Base-by-base conservation (phyloP, 2,113 vertebrate genomes). In the Gopherus evgoodei region DNA sequence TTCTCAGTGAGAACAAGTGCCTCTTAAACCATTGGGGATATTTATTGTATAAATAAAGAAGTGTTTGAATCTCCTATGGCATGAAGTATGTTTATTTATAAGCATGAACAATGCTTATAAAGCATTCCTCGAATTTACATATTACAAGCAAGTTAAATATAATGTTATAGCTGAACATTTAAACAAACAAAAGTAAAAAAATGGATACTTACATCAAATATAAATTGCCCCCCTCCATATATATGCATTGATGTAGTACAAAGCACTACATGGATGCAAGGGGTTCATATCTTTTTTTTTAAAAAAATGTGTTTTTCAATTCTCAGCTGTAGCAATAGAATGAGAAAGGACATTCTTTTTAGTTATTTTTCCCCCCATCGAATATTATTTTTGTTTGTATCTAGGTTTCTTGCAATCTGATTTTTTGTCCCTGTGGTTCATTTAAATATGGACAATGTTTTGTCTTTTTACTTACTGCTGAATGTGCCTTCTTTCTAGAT, bases 401-500 rank as follows among this genome's bases (percentile, higher is more conserved):
- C 8, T 72, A 49, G 4, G 2, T 31, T 91, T 65, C 89, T 95
- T 93, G 2, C 38, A 91, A 90, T 85, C 47, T 89, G 25, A 2
- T 87, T 4, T 35, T 90, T 84, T 81, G 47, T 19, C 21, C 14
- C 12, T 9, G 69, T 86, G 29, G 44, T 78, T 91, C 94, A 87
- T 88, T 95, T 56, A 83, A 92, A 94, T 59, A 96, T 92, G 83
- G 49, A 13, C 53, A 35, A 44, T 3, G 5, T 0, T 93, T 86
- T 85, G 6, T 81, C 93, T 78, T 81, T 52, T 38, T 80, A 84
- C 31, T 65, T 89, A 31, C 86, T 93, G 62, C 49, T 91, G 57
- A 93, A 95, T 84, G 42, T 62, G 5, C 65, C 75, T 81, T 92
- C 84, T n/a, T 83, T 95, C 86, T 91, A 95, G 76, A 88, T 24